Evolutionary conservation across 1,140 invertebrate genomes (phyloP).

Genomic region (Venturia canescens): DNA sequence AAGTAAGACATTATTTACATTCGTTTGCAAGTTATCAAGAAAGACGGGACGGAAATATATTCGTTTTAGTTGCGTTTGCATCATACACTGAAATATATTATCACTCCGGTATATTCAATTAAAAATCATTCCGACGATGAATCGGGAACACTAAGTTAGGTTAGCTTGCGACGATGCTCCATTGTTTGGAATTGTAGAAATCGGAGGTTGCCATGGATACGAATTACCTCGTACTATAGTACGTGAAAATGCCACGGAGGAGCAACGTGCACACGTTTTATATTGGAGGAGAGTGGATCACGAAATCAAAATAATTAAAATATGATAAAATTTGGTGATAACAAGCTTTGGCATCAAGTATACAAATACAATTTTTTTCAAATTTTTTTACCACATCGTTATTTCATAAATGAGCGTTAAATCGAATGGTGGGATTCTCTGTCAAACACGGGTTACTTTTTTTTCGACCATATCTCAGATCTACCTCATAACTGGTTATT

Average conservation of each 20-base stretch:
- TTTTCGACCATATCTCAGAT: too few relatives aligned
- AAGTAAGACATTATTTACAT: conserved; percentile 56
- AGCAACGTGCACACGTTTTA: neutral
- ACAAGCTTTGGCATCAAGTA: too few relatives aligned
- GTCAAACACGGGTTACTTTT: too few relatives aligned
- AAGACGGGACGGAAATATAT: neutral
- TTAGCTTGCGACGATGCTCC: conserved; percentile 5
- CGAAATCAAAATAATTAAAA: too few relatives aligned
- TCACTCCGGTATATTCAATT: neutral
- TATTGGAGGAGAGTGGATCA: too few relatives aligned
- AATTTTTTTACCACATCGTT: too few relatives aligned
- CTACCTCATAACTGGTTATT: too few relatives aligned
- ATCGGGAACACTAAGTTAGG: neutral
- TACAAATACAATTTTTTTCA: too few relatives aligned
- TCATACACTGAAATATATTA: neutral
- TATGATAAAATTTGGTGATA: too few relatives aligned
- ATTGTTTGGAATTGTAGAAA: neutral
- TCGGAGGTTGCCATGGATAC: neutral
- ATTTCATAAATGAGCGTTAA: too few relatives aligned
- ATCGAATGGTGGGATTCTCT: too few relatives aligned
- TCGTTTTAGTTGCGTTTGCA: neutral
- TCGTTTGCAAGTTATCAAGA: neutral
- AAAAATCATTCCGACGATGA: neutral
- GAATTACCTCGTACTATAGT: neutral
- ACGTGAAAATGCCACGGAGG: neutral